Evolutionary conservation across 2,888 invertebrate species (phyloP).

Genomic region (Thereva nobilitata): DNA sequence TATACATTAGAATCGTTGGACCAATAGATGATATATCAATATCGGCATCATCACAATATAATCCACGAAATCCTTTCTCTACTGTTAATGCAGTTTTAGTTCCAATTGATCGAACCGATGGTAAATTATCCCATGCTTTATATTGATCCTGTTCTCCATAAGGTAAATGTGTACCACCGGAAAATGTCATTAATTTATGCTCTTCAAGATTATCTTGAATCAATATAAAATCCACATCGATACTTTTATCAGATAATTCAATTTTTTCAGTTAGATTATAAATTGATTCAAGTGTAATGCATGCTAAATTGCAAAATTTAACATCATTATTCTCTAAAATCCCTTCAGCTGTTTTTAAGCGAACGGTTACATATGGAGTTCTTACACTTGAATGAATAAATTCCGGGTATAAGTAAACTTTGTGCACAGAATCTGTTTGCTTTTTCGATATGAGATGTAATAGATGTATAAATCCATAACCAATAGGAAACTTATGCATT

Average conservation of each 20-base stretch:
- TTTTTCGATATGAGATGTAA: not conserved
- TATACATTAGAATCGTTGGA: not conserved
- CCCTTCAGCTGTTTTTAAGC: conserved; percentile 5
- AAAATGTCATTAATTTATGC: conserved; percentile 1
- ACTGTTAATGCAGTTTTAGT: not conserved
- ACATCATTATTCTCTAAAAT: not conserved
- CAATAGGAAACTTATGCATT: conserved; percentile 10
- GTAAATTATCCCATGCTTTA: conserved; percentile 4
- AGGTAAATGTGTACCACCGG: not conserved
- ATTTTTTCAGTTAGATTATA: conserved; percentile 5
- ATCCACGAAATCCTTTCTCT: not conserved
- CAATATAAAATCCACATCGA: conserved; percentile 2
- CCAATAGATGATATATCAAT: not conserved
- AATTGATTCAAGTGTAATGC: conserved; percentile 1
- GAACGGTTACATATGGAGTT: conserved; percentile 15
- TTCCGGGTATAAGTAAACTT: conserved; percentile 14
- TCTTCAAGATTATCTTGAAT: not conserved
- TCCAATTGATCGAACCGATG: conserved; percentile 1
- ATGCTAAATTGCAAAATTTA: conserved; percentile 3
- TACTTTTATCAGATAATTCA: not conserved
- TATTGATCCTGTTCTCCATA: not conserved
- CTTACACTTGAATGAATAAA: not conserved
- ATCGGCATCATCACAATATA: conserved; percentile 2
- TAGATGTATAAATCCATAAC: conserved; percentile 7
- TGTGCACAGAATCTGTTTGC: not conserved